phyloP scores from a whole-genome alignment of 2,888 invertebrate species.

The Microdon myrmicae region DNA sequence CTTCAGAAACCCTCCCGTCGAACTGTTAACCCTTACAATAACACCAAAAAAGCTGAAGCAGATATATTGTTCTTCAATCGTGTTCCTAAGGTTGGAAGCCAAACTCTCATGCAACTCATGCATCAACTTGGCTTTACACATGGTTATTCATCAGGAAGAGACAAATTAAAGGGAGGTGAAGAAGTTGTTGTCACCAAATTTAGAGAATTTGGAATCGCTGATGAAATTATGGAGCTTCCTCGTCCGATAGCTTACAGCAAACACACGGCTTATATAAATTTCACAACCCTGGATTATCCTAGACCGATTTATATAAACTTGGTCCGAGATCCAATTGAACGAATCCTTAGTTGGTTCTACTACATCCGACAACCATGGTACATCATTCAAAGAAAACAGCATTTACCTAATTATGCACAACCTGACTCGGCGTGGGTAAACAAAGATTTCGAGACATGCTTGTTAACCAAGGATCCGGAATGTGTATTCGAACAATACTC shows the following conservation, averaged over 20 bases:
- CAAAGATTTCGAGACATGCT: slow-evolving; percentile 82
- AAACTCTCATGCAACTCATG: slow-evolving; percentile 86
- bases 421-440: slow-evolving; percentile 64
- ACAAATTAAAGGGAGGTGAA: slow-evolving; percentile 75
- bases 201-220: slow-evolving; percentile 79
- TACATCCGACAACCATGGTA: slow-evolving; percentile 91
- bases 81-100: slow-evolving; percentile 90
- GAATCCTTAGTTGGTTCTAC: slow-evolving; percentile 89
- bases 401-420: slow-evolving; percentile 55
- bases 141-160: slow-evolving; percentile 79
- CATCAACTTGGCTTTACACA: slow-evolving; percentile 73
- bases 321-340: slow-evolving; percentile 85
- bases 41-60: slow-evolving; percentile 64
- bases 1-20: too few relatives aligned
- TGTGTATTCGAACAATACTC: slow-evolving; percentile 82
- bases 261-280: slow-evolving; percentile 87
- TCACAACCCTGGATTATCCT: slow-evolving; percentile 78
- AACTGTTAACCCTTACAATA: too few relatives aligned
- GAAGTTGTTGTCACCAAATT: slow-evolving; percentile 71
- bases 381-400: slow-evolving; percentile 76
- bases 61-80: slow-evolving; percentile 87
- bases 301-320: slow-evolving; percentile 87
- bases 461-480: slow-evolving; percentile 80
- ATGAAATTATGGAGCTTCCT: slow-evolving; percentile 76
- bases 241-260: slow-evolving; percentile 84